A percentile compares a stretch with the other conserved stretches of the same genome.
Evolutionary conservation across 2,888 invertebrate genomes (phyloP).

Genomic region (Cataglyphis rosenhaueri): DNA sequence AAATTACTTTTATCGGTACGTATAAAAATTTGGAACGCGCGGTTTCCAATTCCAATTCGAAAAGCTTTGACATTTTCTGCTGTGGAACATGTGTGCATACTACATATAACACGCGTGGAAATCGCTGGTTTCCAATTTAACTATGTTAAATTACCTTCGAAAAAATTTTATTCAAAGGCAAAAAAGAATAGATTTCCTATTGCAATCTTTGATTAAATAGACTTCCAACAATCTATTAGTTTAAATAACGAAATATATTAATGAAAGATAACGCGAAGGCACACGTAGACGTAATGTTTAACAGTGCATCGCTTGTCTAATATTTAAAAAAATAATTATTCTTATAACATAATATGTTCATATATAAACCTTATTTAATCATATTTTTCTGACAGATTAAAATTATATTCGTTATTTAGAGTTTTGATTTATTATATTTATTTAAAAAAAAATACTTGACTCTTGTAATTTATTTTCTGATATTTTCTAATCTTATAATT

Average conservation of each 20-base stretch:
- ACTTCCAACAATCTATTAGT: neutral
- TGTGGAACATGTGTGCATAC: neutral
- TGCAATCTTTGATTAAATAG: slow-evolving; percentile 4
- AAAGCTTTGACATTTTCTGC: slow-evolving; percentile 43
- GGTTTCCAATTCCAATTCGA: slow-evolving; percentile 20
- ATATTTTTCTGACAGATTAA: neutral
- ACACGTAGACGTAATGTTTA: neutral
- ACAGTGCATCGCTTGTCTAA: neutral
- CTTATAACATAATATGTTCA: neutral
- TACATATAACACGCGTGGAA: slow-evolving; percentile 10
- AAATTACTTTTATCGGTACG: slow-evolving; percentile 40
- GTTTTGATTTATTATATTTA: neutral
- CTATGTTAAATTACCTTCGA: slow-evolving; percentile 26
- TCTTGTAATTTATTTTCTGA: neutral
- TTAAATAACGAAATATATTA: neutral
- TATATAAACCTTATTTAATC: neutral
- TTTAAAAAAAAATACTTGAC: neutral
- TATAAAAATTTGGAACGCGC: slow-evolving; percentile 40
- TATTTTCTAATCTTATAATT: too few species aligned
- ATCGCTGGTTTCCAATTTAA: slow-evolving; percentile 31
- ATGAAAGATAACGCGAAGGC: neutral
- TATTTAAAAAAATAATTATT: neutral
- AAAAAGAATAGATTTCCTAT: slow-evolving; percentile 4
- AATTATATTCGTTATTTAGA: neutral
- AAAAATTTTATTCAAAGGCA: slow-evolving; percentile 18